Evolutionary conservation across 2,797 vertebrate genomes (phyloP), one percentile per base, ranked within the genome.

Genomic region (Perodicticus potto): DNA sequence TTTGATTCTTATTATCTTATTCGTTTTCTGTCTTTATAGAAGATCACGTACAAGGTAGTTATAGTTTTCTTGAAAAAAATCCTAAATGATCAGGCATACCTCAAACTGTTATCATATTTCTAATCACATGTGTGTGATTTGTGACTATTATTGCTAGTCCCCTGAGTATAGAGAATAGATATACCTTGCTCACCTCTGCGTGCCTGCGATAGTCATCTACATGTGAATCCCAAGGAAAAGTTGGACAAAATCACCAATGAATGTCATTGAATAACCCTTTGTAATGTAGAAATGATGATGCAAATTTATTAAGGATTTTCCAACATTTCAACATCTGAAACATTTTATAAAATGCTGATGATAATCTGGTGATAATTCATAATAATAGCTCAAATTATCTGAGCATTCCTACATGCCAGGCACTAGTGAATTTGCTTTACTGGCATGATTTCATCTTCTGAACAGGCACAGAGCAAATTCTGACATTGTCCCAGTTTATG

Each of bases 81-180:
- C 22, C 3, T 73, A 72, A 74, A 40, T 82, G 84, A 12, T 85
- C 73, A 78, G 20, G 43, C 17, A 55, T 1, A 57, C 7, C 27
- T 61, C 5, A 34, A 55, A 19, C 1, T 43, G 55, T 59, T 11
- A 10, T 83, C 55, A 70, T 9, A 11, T 83, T 94, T 86, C 43
- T 87, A 82, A 90, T 27, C 34, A 73, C 2, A 19, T n/a, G 19
- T 49, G 32, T 5, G 1, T 40, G 45, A 20, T 55, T 73, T 93
- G 5, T 49, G 14, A 76, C 55, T 72, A 32, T 5, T 2, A 32
- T 63, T 25, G 61, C 11, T 13, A 40, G 3, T 43, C 29, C 19
- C 23, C 19, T 0, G 0, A 0, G 7, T 37, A 2, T 40, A 22
- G 49, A 78, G 19, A 17, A 1, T 40, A 8, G 27, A 29, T 55